Conservation (phyloP, 2,888 invertebrate species). For the Beris morrisii region DNA sequence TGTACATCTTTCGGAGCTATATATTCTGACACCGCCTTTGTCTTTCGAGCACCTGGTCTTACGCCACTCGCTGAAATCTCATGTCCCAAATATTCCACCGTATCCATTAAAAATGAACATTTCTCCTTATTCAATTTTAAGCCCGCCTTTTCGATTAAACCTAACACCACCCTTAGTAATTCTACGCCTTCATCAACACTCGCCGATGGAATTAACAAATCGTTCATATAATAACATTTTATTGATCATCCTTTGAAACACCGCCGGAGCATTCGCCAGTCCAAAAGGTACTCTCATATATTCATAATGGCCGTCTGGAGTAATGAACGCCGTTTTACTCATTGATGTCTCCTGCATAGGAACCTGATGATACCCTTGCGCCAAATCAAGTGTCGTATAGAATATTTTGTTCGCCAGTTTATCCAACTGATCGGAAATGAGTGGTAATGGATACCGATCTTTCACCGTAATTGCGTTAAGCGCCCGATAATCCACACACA, state of each 20-base stretch:
- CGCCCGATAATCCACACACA: no score
- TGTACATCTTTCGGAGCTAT: slow-evolving; percentile 1
- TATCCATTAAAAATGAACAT: slow-evolving; percentile 33
- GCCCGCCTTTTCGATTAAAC: slow-evolving; percentile 14
- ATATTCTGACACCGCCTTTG: not conserved
- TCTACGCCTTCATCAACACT: slow-evolving; percentile 23
- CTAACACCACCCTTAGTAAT: slow-evolving; percentile 27
- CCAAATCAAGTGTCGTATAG: slow-evolving; percentile 4
- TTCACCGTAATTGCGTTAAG: no score
- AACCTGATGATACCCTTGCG: no score
- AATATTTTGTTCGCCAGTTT: no score
- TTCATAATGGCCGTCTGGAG: slow-evolving; percentile 37
- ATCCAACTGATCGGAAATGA: no score
- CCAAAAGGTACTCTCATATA: no score
- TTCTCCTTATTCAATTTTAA: slow-evolving; percentile 33
- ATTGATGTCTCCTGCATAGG: no score
- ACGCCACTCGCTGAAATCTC: slow-evolving; percentile 2
- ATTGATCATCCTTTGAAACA: no score
- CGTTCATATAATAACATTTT: slow-evolving; percentile 28
- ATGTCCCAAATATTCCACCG: slow-evolving; percentile 35
- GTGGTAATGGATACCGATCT: no score
- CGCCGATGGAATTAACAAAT: slow-evolving; percentile 29
- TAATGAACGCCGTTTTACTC: slow-evolving; percentile 44
- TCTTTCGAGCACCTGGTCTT: not conserved
- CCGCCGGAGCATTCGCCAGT: not conserved